phyloP scores from a whole-genome alignment of 2,113 vertebrate species.

The Nesoenas mayeri region DNA sequence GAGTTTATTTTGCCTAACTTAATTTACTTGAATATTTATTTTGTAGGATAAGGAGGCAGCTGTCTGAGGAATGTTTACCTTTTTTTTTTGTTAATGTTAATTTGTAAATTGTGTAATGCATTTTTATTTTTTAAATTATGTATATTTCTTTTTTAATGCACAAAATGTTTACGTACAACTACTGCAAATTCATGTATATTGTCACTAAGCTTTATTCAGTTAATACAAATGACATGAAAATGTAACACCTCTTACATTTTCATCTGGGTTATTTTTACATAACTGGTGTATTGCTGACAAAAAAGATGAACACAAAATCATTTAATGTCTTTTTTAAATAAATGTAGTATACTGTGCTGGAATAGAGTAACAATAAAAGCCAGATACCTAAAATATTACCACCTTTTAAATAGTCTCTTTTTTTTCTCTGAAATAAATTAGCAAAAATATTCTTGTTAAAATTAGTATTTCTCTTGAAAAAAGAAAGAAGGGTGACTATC shows the following conservation, averaged over 20 bases:
- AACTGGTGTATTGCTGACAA: conserved; percentile 84
- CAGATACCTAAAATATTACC: not conserved
- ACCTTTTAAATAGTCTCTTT: not conserved
- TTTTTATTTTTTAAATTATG: conserved; percentile 87
- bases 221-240: conserved; percentile 80
- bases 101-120: conserved; percentile 88
- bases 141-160: conserved; percentile 91
- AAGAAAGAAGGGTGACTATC: not conserved
- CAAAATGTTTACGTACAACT: conserved; percentile 86
- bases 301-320: conserved; percentile 79
- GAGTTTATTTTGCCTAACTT: conserved; percentile 75
- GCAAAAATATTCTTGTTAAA: not conserved
- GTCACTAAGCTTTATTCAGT: conserved; percentile 83
- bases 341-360: not conserved
- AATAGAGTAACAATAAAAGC: conserved; percentile 20
- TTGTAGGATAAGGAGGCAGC: conserved; percentile 73
- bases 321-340: conserved; percentile 58
- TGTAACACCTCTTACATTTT: conserved; percentile 81
- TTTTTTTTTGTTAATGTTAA: conserved; percentile 80
- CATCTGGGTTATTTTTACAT: conserved; percentile 92
- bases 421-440: not conserved
- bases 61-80: conserved; percentile 83
- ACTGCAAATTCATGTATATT: conserved; percentile 84
- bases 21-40: conserved; percentile 81
- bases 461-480: not conserved